Conservation (phyloP, 2,113 vertebrate genomes). For the Chaenocephalus aceratus region DNA sequence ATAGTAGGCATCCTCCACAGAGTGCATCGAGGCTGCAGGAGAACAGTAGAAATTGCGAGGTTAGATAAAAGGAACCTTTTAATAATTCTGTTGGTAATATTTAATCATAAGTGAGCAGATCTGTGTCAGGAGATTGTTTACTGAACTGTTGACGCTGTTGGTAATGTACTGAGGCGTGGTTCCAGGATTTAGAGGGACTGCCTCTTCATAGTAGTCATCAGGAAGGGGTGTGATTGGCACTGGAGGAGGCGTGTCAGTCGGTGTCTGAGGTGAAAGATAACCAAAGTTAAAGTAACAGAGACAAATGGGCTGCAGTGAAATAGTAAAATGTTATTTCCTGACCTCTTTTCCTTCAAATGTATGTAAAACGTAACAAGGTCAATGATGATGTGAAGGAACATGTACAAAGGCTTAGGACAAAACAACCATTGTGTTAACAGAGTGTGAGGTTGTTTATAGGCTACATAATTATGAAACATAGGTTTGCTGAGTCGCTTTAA, state of each 20-base stretch:
- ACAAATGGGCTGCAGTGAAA: not conserved
- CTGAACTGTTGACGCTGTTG: conserved; percentile 89
- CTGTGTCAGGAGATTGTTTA: not conserved
- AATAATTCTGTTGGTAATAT: not conserved
- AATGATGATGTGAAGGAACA: no score
- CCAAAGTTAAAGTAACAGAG: not conserved
- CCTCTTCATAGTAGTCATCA: conserved; percentile 98
- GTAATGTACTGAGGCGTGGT: conserved; percentile 94
- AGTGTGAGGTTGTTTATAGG: no score
- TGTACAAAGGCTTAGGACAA: no score
- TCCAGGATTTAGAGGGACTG: conserved; percentile 92
- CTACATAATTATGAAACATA: no score
- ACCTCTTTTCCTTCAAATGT: no score
- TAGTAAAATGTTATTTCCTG: no score
- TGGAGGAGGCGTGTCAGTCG: conserved; percentile 89
- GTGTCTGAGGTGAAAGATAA: conserved; percentile 76
- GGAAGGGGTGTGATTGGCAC: conserved; percentile 92
- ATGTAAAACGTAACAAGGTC: no score
- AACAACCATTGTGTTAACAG: no score
- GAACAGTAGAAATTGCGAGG: not conserved
- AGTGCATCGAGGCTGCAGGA: conserved; percentile 90
- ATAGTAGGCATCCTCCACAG: conserved; percentile 93
- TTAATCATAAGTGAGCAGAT: not conserved
- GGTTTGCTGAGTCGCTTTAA: no score
- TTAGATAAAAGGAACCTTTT: not conserved